phyloP scores from a whole-genome alignment of 2,797 vertebrate genomes.

The Sebastes umbrosus region DNA sequence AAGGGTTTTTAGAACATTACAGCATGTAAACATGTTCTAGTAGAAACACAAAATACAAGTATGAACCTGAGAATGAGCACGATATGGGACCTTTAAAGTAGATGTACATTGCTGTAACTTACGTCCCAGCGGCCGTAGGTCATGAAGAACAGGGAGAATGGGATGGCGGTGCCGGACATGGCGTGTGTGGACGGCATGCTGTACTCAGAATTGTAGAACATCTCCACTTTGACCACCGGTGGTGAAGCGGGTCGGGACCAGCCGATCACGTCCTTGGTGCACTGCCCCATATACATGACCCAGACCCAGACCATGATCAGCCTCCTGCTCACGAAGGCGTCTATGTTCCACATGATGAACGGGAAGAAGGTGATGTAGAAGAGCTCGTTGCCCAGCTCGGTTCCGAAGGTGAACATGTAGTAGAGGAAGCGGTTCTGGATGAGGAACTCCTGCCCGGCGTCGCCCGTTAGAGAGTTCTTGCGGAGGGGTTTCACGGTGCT shows the following conservation, averaged over 20 bases:
- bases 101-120: conserved; percentile 2
- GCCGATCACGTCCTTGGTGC: conserved; percentile 94
- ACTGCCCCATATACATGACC: conserved; percentile 98
- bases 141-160: conserved; percentile 88
- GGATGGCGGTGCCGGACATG: conserved; percentile 97
- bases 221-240: conserved; percentile 94
- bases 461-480: conserved; percentile 92
- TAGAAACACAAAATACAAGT: too few relatives aligned
- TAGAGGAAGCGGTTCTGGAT: conserved; percentile 87
- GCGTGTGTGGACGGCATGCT: conserved; percentile 99
- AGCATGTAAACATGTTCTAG: too few relatives aligned
- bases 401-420: conserved; percentile 92
- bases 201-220: conserved; percentile 98
- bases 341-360: conserved; percentile 94
- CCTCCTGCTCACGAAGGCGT: conserved; percentile 88
- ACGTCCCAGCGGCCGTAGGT: conserved; percentile 95
- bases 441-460: conserved; percentile 85
- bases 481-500: conserved; percentile 81
- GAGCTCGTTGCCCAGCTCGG: conserved; percentile 95
- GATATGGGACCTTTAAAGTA: not conserved
- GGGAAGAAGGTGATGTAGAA: conserved; percentile 97
- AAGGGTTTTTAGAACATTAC: too few relatives aligned
- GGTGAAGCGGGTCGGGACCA: conserved; percentile 93
- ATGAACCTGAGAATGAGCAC: too few relatives aligned
- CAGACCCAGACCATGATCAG: conserved; percentile 93